phyloP scores from a whole-genome alignment of 2,797 vertebrate genomes.

The Kryptolebias ocellatus region DNA sequence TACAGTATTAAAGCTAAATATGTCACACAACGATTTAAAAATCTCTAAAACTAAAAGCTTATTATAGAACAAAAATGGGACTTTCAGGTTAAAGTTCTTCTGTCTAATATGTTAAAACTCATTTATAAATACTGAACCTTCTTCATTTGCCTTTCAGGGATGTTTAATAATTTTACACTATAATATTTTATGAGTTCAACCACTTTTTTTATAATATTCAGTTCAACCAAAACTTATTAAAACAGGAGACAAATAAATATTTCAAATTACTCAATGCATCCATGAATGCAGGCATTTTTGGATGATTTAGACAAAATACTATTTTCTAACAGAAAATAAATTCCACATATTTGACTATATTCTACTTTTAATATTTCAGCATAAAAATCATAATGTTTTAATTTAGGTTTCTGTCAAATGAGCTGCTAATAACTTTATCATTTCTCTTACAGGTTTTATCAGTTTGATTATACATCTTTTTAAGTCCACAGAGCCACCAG shows the following conservation, averaged over 20 bases:
- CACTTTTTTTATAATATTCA: background rate
- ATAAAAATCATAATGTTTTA: constrained; percentile 1
- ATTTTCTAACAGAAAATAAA: background rate
- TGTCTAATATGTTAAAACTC: background rate
- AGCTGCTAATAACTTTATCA: background rate
- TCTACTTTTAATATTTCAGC: constrained; percentile 2
- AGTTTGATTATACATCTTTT: constrained; percentile 6
- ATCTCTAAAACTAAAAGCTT: background rate
- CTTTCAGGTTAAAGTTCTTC: constrained; percentile 2
- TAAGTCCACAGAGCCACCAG: background rate
- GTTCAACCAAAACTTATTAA: background rate
- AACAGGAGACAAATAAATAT: background rate
- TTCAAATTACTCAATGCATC: background rate
- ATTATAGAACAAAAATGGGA: constrained; percentile 1
- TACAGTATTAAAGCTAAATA: constrained; percentile 1
- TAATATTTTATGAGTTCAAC: constrained; percentile 4
- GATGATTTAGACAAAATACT: background rate
- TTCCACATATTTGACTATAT: background rate
- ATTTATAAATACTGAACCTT: background rate
- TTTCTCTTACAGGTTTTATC: constrained; percentile 9
- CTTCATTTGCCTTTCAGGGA: background rate
- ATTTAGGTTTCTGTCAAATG: constrained; percentile 4
- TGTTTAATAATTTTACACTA: constrained; percentile 15
- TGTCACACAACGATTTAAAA: background rate
- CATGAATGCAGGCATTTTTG: background rate